Conservation (phyloP, 2,888 invertebrate species). For the Coremacera marginata region DNA sequence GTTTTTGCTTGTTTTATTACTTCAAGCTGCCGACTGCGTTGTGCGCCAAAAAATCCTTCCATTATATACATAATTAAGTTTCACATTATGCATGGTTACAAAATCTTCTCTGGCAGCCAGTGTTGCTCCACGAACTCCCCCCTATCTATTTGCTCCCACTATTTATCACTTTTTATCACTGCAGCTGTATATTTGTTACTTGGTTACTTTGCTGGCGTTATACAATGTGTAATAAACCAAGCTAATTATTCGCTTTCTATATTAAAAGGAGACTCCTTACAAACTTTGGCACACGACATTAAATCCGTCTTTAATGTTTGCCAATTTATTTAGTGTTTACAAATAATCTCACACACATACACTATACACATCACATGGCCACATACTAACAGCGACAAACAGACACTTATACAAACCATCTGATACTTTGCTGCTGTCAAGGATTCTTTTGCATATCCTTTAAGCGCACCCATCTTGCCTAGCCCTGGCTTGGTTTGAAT, state of each 20-base stretch:
- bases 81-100: not conserved
- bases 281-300: constrained; percentile 33
- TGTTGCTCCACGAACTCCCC: not conserved
- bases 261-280: constrained; percentile 11
- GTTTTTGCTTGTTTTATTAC: not conserved
- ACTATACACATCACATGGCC: not conserved
- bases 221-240: constrained; percentile 29
- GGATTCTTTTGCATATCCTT: constrained; percentile 9
- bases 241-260: constrained; percentile 25
- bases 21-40: not conserved
- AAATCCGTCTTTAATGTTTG: constrained; percentile 39
- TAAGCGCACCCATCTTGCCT: not conserved
- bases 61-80: constrained; percentile 7
- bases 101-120: not conserved
- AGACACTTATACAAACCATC: not conserved
- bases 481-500: too few species aligned
- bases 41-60: not conserved
- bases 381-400: not conserved
- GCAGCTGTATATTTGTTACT: not conserved
- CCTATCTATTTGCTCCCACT: not conserved
- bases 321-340: constrained; percentile 42
- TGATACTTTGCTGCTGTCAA: not conserved
- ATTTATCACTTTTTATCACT: not conserved
- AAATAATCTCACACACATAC: constrained; percentile 25
- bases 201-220: constrained; percentile 1